Base-by-base conservation (phyloP, 1,140 invertebrate genomes). In the Acromyrmex heyeri region DNA sequence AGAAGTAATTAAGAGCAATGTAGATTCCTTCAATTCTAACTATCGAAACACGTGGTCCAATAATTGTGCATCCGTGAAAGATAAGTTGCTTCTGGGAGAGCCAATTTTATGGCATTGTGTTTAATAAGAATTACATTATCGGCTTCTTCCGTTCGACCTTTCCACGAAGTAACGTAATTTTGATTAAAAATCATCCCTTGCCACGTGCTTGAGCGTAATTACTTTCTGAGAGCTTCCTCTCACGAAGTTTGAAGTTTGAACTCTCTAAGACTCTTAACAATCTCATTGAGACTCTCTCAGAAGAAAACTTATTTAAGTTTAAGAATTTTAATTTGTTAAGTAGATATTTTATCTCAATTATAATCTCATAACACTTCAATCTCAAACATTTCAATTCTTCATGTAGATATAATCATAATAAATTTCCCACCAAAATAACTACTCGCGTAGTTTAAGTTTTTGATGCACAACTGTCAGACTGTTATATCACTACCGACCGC, bases 131-230 rank as follows among this genome's bases (percentile, higher is more conserved):
- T 78, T 21, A 30, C 18, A 48, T 78, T 48, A 30, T 64, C 61
- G 3, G 18, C 70, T 73, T 55, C 70, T 65, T 24, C 34, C 38
- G 24, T 59, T 27, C 24, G 59, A 82, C 67, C 34, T 82, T 82
- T 30, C 10, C 7, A 44, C 2, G 4, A 59, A 72, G 65, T 72
- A 72, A 70, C 12, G n/a, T 3, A n/a, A 18, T 73, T 70, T 72
- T 83, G 55, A 83, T 73, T 59, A 82, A 59, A 72, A 82, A 30
- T 6, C 12, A 48, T 48, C 72, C 53, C 38, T 44, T n/a, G 16
- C 50, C 50, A 21, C 53, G 12, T 75, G 7, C n/a, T 34, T 6
- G 69, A 70, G 44, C 65, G 16, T 44, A 44, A 81, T 81, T 81
- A 73, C 38, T 57, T 79, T 34, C 38, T 12, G 18, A 61, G 38